These are phyloP conservation scores for Xenentodon cancila DNA, from an alignment of 2,797 vertebrate genomes.

Conservation along the genomic window DNA sequence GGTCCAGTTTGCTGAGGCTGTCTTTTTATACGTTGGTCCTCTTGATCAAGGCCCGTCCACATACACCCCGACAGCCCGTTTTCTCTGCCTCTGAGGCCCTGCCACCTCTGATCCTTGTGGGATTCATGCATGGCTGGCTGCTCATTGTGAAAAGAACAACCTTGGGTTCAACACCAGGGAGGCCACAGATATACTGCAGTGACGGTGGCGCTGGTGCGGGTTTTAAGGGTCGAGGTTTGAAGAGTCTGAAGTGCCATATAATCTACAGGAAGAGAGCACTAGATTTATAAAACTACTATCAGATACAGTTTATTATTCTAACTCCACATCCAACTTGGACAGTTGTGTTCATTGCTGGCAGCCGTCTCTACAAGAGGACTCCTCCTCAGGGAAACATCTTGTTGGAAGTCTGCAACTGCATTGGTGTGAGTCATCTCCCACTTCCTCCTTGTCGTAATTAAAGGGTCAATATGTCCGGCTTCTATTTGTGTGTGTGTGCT, in stretches of 20 bases:
- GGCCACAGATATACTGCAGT: conserved; percentile 1
- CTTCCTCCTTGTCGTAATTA: too few relatives aligned
- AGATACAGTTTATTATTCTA: background rate
- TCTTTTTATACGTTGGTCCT: conserved; percentile 24
- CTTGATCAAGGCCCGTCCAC: conserved; percentile 35
- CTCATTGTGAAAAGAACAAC: conserved; percentile 51
- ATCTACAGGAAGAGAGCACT: background rate
- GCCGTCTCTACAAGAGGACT: conserved; percentile 88
- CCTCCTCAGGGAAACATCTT: conserved; percentile 93
- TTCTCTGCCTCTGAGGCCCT: conserved; percentile 32
- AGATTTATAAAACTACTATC: background rate
- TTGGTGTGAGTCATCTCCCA: conserved; percentile 84
- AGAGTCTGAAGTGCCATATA: background rate
- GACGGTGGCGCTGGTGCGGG: background rate
- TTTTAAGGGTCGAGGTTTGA: background rate
- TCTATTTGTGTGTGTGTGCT: background rate
- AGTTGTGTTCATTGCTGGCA: conserved; percentile 94
- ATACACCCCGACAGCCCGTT: conserved; percentile 51
- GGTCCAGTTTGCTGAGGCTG: background rate
- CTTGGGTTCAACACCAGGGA: conserved; percentile 13
- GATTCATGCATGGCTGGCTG: conserved; percentile 44
- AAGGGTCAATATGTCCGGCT: too few relatives aligned
- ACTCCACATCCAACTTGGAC: conserved; percentile 48
- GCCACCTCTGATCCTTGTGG: conserved; percentile 32
- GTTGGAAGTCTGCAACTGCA: conserved; percentile 88